These are phyloP conservation scores for Malacosoma neustria DNA, from an alignment of 2,888 invertebrate species.

Conservation along the genomic window DNA sequence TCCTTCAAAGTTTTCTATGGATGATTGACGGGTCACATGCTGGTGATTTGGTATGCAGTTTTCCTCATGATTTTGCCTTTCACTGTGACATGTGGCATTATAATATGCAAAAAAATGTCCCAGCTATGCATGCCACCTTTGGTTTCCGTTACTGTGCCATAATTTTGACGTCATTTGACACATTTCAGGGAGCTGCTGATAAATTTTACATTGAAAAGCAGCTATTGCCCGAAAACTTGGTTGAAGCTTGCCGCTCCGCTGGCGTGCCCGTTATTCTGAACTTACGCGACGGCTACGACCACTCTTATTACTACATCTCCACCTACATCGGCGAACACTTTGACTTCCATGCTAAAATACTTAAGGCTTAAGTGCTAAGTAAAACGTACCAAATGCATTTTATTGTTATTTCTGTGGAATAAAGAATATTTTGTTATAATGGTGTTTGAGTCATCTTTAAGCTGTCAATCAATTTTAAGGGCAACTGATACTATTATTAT, in stretches of 20 bases:
- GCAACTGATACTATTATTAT: slow-evolving; percentile 9
- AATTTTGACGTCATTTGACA: too few relatives aligned
- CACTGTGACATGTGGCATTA: too few relatives aligned
- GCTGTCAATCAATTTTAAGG: slow-evolving; percentile 1
- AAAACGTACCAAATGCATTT: slow-evolving; percentile 24
- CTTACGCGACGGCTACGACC: slow-evolving; percentile 91
- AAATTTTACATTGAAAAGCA: slow-evolving; percentile 84
- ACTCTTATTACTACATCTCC: slow-evolving; percentile 94
- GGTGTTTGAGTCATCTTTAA: slow-evolving; percentile 2
- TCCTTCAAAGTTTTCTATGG: too few relatives aligned
- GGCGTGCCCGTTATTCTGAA: slow-evolving; percentile 82
- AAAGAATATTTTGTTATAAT: slow-evolving; percentile 19
- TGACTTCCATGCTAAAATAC: slow-evolving; percentile 87
- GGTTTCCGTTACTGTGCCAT: too few relatives aligned
- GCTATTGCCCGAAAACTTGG: slow-evolving; percentile 88
- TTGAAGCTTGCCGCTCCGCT: slow-evolving; percentile 80
- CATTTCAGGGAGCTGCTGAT: slow-evolving; percentile 86
- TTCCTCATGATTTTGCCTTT: too few relatives aligned
- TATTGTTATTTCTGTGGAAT: slow-evolving; percentile 24
- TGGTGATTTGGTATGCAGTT: too few relatives aligned
- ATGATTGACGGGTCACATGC: too few relatives aligned
- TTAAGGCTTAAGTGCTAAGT: slow-evolving; percentile 60
- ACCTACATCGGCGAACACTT: slow-evolving; percentile 95
- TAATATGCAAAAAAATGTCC: too few relatives aligned
- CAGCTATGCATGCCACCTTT: too few relatives aligned